Base-by-base conservation (phyloP, 1,140 invertebrate genomes). In the Tetramorium simillimum region DNA sequence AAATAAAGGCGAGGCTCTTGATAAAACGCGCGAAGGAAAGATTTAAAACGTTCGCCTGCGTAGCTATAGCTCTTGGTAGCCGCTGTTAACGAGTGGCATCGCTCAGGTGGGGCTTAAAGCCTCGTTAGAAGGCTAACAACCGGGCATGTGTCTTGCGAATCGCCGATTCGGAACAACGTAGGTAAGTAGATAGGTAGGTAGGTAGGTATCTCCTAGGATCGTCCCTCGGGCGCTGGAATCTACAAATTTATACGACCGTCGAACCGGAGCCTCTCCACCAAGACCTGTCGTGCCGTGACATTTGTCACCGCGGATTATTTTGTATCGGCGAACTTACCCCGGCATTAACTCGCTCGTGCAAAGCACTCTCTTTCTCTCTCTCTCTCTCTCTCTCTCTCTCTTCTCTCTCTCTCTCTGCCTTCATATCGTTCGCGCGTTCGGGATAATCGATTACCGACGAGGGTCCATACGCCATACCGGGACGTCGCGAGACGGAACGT, bases 111-210 rank as follows among this genome's bases (percentile, higher is more conserved):
- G 88, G 90, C 91, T 92, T 93, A 91, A 92, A 92, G 85, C 89
- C 90, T 93, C 92, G 92, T 93, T 93, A 92, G 89, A 72, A 85
- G 80, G 88, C 89, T 92, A 92, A 92, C 91, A 92, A 87, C 88
- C 86, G 67, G 75, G 87, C 86, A 91, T 93, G 88, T 89, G 87
- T 93, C 92, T 92, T 91, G 86, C 77, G 85, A 89, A 91, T 91
- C 88, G 89, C 60, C 88, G 88, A 89, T 86, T 85, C 86, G 70
- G 60, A 69, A 63, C 72, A 33, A 24, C 53, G 76, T 76, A 76
- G 62, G 33, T 65, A 65, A 40, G 62, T 65, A 65, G 62, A 40
- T 69, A 69, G 58, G 37, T 60, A 24, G 56, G 53, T 56, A 28
- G 75, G 75, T 63, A 65, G 77, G 46, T 78, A 78, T 65, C 76